Evolutionary conservation across 2,797 vertebrate species (phyloP).

Genomic region (Cynodonichthys magdalenae): DNA sequence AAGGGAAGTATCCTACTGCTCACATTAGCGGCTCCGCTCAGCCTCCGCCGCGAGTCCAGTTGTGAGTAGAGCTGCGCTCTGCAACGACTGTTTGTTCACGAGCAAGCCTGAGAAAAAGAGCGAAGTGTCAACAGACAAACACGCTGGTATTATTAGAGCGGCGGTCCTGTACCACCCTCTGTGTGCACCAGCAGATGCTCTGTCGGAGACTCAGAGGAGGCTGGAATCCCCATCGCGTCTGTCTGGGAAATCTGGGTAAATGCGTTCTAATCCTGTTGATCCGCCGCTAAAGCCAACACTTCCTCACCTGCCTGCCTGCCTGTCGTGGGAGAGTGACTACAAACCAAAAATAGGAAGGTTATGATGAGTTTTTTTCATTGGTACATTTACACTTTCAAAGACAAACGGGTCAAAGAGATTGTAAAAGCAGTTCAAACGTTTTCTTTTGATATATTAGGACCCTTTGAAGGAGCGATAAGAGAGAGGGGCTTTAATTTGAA

Average conservation of each 20-base stretch:
- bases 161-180: constrained; percentile 67
- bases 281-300: constrained; percentile 76
- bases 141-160: constrained; percentile 51
- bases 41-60: constrained; percentile 32
- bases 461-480: too few relatives aligned
- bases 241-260: constrained; percentile 81
- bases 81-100: constrained; percentile 35
- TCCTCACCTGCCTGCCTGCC: constrained; percentile 74
- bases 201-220: constrained; percentile 62
- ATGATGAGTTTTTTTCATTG: constrained; percentile 27
- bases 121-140: constrained; percentile 54
- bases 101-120: constrained; percentile 51
- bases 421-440: background rate
- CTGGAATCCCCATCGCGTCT: constrained; percentile 72
- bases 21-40: constrained; percentile 50
- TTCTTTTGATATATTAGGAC: too few relatives aligned
- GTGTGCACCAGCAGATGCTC: constrained; percentile 51
- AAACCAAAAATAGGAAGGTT: constrained; percentile 51
- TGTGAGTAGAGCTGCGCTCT: too few relatives aligned
- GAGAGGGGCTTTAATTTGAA: too few relatives aligned
- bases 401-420: background rate
- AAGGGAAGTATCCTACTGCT: constrained; percentile 50
- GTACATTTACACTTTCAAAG: constrained; percentile 12
- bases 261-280: constrained; percentile 79
- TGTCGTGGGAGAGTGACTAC: constrained; percentile 72